A percentile compares a stretch with the other conserved stretches of the same genome.
Conservation (phyloP, 2,797 vertebrate species). For the Myotis vivesi region DNA sequence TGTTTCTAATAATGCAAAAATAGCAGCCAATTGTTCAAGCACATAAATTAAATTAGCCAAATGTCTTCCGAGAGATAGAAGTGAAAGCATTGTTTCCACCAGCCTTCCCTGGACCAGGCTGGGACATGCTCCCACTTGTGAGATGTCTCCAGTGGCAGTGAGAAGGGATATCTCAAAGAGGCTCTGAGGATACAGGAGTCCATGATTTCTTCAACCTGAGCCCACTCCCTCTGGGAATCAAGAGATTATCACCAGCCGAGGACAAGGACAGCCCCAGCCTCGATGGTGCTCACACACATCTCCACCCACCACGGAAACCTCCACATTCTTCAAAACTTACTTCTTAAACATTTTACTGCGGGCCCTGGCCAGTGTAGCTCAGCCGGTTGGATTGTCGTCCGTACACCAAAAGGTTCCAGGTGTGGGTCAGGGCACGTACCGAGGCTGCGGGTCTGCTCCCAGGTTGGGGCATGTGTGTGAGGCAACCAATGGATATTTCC, state of each 20-base stretch:
- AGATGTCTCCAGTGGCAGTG: not conserved
- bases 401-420: not conserved
- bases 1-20: not conserved
- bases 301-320: not conserved
- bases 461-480: not conserved
- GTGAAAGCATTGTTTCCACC: not conserved
- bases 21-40: not conserved
- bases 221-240: not conserved
- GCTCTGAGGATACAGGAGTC: not conserved
- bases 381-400: too few relatives aligned
- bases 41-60: not conserved
- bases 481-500: not conserved
- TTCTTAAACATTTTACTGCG: not conserved
- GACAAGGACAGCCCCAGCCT: not conserved
- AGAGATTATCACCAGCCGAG: not conserved
- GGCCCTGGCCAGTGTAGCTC: not conserved
- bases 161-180: not conserved
- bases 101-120: not conserved
- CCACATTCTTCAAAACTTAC: not conserved
- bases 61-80: not conserved
- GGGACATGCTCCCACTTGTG: not conserved
- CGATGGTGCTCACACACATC: fast-evolving
- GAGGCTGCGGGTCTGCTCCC: not conserved
- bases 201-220: not conserved
- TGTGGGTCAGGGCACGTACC: not conserved